Conservation (phyloP, 2,797 vertebrate species). For the Loriculus beryllinus region DNA sequence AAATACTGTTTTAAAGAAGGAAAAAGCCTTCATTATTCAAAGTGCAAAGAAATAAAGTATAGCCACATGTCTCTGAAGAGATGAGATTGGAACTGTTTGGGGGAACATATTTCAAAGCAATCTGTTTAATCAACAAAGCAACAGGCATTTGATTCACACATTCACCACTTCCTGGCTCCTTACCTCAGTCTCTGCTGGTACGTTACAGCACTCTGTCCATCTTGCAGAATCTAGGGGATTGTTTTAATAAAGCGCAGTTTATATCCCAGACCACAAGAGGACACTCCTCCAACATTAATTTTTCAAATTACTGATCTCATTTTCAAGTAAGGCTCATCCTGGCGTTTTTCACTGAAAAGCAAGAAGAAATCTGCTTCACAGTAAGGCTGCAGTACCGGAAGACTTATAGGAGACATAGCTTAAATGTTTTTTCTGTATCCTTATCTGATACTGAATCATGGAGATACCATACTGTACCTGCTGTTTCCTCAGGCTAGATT, state of each 20-base stretch:
- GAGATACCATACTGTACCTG: not conserved
- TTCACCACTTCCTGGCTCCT: slow-evolving; percentile 64
- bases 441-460: not conserved
- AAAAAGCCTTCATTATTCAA: slow-evolving; percentile 31
- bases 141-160: slow-evolving; percentile 72
- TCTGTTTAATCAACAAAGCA: slow-evolving; percentile 74
- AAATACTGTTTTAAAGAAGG: slow-evolving; percentile 12
- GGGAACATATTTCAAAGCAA: slow-evolving; percentile 71
- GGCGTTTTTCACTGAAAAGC: slow-evolving; percentile 6
- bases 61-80: slow-evolving; percentile 45
- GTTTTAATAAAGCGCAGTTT: slow-evolving; percentile 56
- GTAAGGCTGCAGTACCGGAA: not conserved
- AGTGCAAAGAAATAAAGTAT: slow-evolving; percentile 56
- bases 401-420: not conserved
- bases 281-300: slow-evolving; percentile 22
- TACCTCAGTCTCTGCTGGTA: slow-evolving; percentile 69
- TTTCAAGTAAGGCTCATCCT: not conserved
- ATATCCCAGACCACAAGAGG: slow-evolving; percentile 45
- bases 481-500: not conserved
- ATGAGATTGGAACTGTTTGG: slow-evolving; percentile 66
- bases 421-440: not conserved
- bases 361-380: not conserved
- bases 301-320: not conserved
- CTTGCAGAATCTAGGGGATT: slow-evolving; percentile 68
- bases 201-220: slow-evolving; percentile 68